Conservation (phyloP, 2,888 invertebrate species). For the Lasioglossum vierecki region DNA sequence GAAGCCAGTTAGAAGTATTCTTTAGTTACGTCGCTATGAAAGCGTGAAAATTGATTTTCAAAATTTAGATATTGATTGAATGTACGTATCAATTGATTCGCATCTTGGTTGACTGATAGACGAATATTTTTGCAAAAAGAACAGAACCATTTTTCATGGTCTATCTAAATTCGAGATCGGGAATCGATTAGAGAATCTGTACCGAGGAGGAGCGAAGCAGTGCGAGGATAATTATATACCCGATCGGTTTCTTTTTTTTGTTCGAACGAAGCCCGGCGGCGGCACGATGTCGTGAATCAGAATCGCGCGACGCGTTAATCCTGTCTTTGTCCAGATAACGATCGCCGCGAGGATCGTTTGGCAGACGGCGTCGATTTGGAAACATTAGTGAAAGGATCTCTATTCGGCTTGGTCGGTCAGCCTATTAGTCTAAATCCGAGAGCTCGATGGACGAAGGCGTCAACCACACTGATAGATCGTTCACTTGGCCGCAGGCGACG, state of each 20-base stretch:
- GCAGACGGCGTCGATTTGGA: constrained; percentile 59
- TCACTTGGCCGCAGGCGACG: constrained; percentile 46
- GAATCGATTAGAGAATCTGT: neutral
- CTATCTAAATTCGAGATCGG: neutral
- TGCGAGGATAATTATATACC: neutral
- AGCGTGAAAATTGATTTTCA: too few relatives aligned
- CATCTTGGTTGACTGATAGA: too few relatives aligned
- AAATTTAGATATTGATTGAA: too few relatives aligned
- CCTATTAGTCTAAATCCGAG: constrained; percentile 8
- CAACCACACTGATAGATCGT: constrained; percentile 57
- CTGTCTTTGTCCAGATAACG: constrained; percentile 47
- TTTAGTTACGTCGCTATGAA: too few relatives aligned
- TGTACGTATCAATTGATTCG: too few relatives aligned
- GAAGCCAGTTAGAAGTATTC: too few relatives aligned
- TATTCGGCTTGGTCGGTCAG: constrained; percentile 22
- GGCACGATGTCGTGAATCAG: constrained; percentile 3
- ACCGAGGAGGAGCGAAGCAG: neutral
- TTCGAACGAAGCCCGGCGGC: neutral
- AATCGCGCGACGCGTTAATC: constrained; percentile 2
- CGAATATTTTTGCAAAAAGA: neutral
- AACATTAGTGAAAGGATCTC: constrained; percentile 65
- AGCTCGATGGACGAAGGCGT: constrained; percentile 58
- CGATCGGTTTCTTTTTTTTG: neutral
- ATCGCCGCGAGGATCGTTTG: constrained; percentile 24
- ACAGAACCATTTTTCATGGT: neutral